Base-by-base conservation (phyloP, 1,140 invertebrate species). In the Sinella curviseta region DNA sequence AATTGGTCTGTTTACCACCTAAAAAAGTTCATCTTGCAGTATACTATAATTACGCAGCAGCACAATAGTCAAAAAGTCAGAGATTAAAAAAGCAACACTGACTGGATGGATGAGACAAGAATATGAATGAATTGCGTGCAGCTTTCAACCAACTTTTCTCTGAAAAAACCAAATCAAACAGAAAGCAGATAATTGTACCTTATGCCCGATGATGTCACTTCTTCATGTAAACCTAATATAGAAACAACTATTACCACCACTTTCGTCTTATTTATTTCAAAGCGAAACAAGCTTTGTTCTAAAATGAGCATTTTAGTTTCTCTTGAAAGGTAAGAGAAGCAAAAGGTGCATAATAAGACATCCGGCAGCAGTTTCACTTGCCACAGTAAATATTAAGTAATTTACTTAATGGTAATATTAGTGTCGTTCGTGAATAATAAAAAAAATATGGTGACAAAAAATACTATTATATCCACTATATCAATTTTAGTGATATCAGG, bases 91-190 rank as follows among this genome's bases (percentile, higher is more conserved):
- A 48, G 39, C 39, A 48, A 20, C 8, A 8, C 20, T 48, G 39
- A 48, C n/a, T n/a, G n/a, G n/a, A n/a, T n/a, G n/a, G n/a, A n/a
- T n/a, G 30, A 75, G 33, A n/a, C 36, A 26, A 28, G 35, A 76
- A 48, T 28, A 35, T 76, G 54, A 48, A 48, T 76, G 54, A 76
- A 48, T 48, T 48, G 36, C 74, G 24, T 24, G 54, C 35, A 76
- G 30, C 35, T 48, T 0, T 8, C 74, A 76, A 48, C 48, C 30
- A 26, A 20, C 16, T 74, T 74, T 74, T 35, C 33, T 74, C 1
- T n/a, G n/a, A n/a, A n/a, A n/a, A n/a, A n/a, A n/a, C n/a, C n/a
- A n/a, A n/a, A n/a, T n/a, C 39, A 48, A 48, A 12, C 8, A 48
- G 39, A 8, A 48, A 48, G 39, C 8, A 48, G 39, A 48, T 48